Base-by-base conservation (phyloP, 1,140 invertebrate species). In the Himalopsyche phryganea region DNA sequence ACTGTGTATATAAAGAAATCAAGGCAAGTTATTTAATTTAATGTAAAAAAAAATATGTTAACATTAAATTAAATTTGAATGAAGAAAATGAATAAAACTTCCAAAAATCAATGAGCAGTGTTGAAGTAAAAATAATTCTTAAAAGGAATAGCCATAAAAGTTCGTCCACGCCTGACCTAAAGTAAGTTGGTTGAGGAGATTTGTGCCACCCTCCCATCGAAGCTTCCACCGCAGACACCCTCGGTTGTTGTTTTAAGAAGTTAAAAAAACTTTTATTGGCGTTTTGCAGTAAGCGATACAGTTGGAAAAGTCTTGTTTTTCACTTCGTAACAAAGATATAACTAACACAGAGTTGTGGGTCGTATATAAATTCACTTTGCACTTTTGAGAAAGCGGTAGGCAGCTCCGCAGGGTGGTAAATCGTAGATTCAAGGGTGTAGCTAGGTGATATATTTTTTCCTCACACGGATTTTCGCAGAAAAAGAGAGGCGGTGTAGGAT, bases 191-290 rank as follows among this genome's bases (percentile, higher is more conserved):
- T 5, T 28, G 23, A 5, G 23, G 23, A 28, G 23, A 5, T 28
- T 28, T 28, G 9, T 28, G 3, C 38, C n/a, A 13, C 38, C n/a
- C 38, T 13, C n/a, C 38, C n/a, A 4, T 15, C 38, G 11, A 13
- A 40, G 38, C 38, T 11, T 4, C 38, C 38, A 11, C 38, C 38
- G n/a, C 11, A n/a, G 11, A 4, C 38, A 4, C 11, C 38, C n/a
- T 5, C n/a, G 38, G n/a, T 40, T 40, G 38, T 40, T 40, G 38
- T 40, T 40, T 40, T 15, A 40, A 40, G 38, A 40, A 40, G 38
- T 40, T 40, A 40, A 40, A 40, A 40, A 40, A 40, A 40, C 38
- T 40, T 40, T 40, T 40, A 40, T 40, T 40, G 38, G 38, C 38
- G 38, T 40, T 40, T 40, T 40, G 38, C 38, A 40, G 38, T 40